Evolutionary conservation across 2,888 invertebrate species (phyloP).

Genomic region (Drosophila tripunctata): DNA sequence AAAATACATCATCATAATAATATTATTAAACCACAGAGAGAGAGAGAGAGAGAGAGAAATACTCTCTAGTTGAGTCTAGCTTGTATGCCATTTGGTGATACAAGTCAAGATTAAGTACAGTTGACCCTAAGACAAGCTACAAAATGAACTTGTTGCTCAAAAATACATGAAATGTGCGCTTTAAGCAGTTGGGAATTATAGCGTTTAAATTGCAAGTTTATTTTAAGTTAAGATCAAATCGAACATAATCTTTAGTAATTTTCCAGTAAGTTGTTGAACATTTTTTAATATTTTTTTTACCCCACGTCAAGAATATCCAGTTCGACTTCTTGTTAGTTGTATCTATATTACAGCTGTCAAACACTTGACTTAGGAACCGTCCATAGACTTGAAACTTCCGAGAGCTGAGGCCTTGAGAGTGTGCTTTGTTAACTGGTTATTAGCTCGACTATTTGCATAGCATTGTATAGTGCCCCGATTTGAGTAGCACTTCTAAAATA

Average conservation of each 20-base stretch:
- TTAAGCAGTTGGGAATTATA: background rate
- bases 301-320: background rate
- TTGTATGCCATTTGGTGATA: background rate
- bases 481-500: conserved; percentile 42
- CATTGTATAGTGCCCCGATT: conserved; percentile 21
- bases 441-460: conserved; percentile 14
- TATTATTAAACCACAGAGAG: conserved; percentile 60
- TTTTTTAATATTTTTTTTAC: background rate
- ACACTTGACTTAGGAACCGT: conserved; percentile 13
- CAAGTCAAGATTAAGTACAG: background rate
- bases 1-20: conserved; percentile 70
- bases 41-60: too few relatives aligned
- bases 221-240: too few relatives aligned
- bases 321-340: conserved; percentile 4
- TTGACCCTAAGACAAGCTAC: conserved; percentile 1
- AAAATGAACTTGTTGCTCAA: background rate
- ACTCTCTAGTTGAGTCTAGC: background rate
- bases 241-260: background rate
- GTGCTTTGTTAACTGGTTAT: conserved; percentile 47
- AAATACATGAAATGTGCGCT: conserved; percentile 2
- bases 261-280: background rate
- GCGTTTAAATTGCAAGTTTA: too few relatives aligned
- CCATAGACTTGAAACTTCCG: conserved; percentile 40
- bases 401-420: conserved; percentile 50
- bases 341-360: conserved; percentile 29